These are phyloP conservation scores for Jacana jacana DNA, from an alignment of 2,113 vertebrate species.

Conservation along the genomic window DNA sequence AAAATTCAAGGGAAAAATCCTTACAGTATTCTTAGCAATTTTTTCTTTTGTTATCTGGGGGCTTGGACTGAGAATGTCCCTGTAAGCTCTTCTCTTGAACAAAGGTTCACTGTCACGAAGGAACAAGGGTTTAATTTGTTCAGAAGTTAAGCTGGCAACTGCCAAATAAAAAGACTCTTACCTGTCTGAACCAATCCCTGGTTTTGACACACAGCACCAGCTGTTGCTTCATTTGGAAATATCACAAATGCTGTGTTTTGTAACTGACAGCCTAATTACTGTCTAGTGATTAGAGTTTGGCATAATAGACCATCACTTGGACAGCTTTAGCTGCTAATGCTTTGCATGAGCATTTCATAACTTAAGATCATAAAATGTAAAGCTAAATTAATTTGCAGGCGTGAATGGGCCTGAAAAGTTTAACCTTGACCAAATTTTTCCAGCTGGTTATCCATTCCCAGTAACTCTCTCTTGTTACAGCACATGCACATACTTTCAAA, in stretches of 20 bases:
- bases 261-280: slow-evolving; percentile 62
- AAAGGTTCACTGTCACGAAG: not conserved
- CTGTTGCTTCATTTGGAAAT: slow-evolving; percentile 46
- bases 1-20: not conserved
- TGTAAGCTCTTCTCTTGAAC: slow-evolving; percentile 36
- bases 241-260: slow-evolving; percentile 35
- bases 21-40: not conserved
- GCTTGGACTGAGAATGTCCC: slow-evolving; percentile 23
- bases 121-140: slow-evolving; percentile 46
- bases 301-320: not conserved
- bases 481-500: not conserved
- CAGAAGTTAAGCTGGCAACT: slow-evolving; percentile 26
- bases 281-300: slow-evolving; percentile 49
- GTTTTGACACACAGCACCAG: not conserved
- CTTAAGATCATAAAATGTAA: slow-evolving; percentile 31
- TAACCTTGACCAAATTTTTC: slow-evolving; percentile 39
- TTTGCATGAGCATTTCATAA: slow-evolving; percentile 50
- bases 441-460: slow-evolving; percentile 11
- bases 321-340: not conserved
- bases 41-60: not conserved
- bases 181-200: slow-evolving; percentile 66
- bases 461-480: slow-evolving; percentile 3
- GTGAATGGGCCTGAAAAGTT: slow-evolving; percentile 14
- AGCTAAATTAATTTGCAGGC: slow-evolving; percentile 44
- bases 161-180: slow-evolving; percentile 29